Conservation (phyloP, 1,140 invertebrate species). For the Sycophila sp. region DNA sequence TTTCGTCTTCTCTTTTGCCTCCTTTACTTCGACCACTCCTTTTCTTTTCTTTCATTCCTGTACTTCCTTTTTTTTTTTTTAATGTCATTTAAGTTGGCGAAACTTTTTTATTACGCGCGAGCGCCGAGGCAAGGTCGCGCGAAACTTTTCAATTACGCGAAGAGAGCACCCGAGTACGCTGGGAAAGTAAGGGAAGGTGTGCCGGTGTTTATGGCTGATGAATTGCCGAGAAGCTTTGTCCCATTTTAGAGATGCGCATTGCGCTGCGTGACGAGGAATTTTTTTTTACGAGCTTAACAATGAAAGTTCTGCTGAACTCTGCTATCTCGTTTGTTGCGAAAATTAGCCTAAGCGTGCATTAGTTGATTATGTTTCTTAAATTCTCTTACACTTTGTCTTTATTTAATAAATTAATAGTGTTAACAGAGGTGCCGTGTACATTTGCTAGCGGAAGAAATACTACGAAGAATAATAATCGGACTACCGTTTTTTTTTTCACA, state of each 20-base stretch:
- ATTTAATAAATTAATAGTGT: too few relatives aligned
- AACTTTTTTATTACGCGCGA: conserved; percentile 26
- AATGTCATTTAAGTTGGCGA: conserved; percentile 32
- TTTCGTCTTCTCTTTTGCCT: background rate
- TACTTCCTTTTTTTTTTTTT: background rate
- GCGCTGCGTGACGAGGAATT: background rate
- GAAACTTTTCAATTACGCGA: conserved; percentile 56
- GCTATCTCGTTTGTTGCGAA: background rate
- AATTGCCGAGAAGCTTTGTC: background rate
- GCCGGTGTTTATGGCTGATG: background rate
- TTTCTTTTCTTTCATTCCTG: background rate
- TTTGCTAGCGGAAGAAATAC: too few relatives aligned
- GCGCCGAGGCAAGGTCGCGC: conserved; percentile 37
- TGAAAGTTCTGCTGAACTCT: background rate
- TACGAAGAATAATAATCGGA: too few relatives aligned
- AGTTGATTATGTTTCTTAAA: background rate
- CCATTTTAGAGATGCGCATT: background rate
- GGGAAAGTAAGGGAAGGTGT: background rate
- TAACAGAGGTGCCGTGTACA: too few relatives aligned
- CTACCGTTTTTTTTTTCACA: too few relatives aligned
- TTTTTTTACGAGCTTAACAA: background rate
- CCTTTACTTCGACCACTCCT: background rate
- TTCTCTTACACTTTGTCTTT: background rate
- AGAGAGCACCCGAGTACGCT: conserved; percentile 26
- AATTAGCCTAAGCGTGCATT: too few relatives aligned